A percentile compares a stretch with the other conserved stretches of the same genome.
These are phyloP conservation scores for Alethe diademata DNA, from an alignment of 2,113 vertebrate genomes.

Conservation along the genomic window DNA sequence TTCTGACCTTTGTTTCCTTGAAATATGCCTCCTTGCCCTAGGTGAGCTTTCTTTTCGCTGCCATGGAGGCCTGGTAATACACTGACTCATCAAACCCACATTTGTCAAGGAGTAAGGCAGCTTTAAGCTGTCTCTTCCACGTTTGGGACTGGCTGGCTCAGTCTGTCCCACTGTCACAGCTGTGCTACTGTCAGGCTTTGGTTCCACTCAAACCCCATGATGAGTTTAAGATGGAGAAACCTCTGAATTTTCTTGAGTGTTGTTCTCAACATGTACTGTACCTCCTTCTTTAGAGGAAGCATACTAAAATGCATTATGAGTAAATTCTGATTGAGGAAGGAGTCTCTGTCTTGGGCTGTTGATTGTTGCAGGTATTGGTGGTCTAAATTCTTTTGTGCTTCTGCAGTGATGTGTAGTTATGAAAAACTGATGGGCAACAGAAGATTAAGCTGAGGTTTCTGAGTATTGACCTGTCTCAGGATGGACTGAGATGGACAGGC, in stretches of 20 bases:
- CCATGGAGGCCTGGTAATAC: not conserved
- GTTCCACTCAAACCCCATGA: not conserved
- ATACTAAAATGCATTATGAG: not conserved
- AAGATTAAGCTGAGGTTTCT: not conserved
- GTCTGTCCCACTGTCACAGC: not conserved
- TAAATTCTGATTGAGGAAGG: not conserved
- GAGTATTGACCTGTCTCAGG: not conserved
- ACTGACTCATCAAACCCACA: not conserved
- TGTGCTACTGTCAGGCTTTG: not conserved
- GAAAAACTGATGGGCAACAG: not conserved
- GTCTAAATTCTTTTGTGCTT: not conserved
- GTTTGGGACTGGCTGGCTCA: not conserved
- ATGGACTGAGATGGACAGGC: not conserved
- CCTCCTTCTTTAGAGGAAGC: not conserved
- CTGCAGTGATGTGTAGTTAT: not conserved
- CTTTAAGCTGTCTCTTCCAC: not conserved
- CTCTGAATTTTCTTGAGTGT: not conserved
- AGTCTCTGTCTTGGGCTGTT: not conserved
- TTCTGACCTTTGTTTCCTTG: not conserved
- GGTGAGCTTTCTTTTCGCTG: not conserved
- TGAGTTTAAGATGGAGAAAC: not conserved
- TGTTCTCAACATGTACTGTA: not conserved
- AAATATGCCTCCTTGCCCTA: not conserved
- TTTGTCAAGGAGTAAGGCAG: not conserved
- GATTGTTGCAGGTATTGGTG: not conserved